Evolutionary conservation across 2,888 invertebrate genomes (phyloP), one percentile per base, ranked within the genome.

Genomic region (Platynereis dumerilii): DNA sequence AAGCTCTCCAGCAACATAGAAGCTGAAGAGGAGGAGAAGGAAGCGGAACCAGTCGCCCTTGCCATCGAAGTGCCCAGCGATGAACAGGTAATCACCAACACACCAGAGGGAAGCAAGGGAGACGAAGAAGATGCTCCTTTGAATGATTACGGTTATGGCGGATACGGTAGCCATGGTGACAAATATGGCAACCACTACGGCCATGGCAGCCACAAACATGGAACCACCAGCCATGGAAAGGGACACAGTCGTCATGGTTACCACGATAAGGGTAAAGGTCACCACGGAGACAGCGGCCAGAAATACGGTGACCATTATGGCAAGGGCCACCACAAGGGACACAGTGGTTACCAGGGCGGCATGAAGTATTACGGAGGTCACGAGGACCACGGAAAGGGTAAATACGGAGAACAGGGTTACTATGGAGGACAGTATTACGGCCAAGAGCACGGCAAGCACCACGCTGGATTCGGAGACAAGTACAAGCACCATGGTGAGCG

Each of bases 401-500:
- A 61, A 26, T 39, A 39, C n/a, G 61, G 61, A 2, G 61, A 61
- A 20, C 61, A 61, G 15, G 61, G 61, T 24, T 54, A 61, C 44
- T 61, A 52, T 42, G 55, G 55, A 22, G 52, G 52, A 29, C 54
- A 61, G 39, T 54, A 29, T 20, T 34, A 61, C 29, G 55, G 61
- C 22, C 29, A 61, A 54, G 24, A 34, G 20, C 61, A 61, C 5
- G 61, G 52, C n/a, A 54, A 54, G 20, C 52, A 52, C 61, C 53
- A 61, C 39, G 48, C 20, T 48, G 48, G 48, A n/a, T 5, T 20
- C 5, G n/a, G 48, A 3, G 61, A 61, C 61, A 29, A 55, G 24
- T 61, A 61, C 61, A 61, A 61, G 61, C 61, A 61, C 42, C 53
- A 61, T 42, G 61, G 61, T 22, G 54, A 61, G 39, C 48, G 52